phyloP scores from a whole-genome alignment of 2,113 vertebrate species.

The Suncus etruscus region DNA sequence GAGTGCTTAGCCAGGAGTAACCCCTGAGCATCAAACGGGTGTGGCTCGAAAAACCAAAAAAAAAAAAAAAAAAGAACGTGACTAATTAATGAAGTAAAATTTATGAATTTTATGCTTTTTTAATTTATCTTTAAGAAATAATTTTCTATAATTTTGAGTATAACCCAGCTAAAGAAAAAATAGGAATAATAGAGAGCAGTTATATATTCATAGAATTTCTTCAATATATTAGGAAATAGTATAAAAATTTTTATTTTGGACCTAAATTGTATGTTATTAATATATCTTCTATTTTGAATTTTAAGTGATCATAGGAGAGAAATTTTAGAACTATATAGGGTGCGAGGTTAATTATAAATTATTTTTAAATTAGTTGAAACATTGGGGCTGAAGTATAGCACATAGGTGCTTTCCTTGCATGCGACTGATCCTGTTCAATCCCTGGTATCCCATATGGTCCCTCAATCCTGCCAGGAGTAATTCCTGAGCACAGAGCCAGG shows the following conservation, averaged over 20 bases:
- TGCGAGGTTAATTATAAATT: constrained; percentile 45
- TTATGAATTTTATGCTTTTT: constrained; percentile 48
- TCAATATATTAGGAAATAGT: constrained; percentile 30
- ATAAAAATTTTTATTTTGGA: constrained; percentile 27
- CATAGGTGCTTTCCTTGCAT: too few species aligned
- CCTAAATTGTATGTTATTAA: neutral
- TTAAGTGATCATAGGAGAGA: constrained; percentile 30
- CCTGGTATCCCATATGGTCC: too few species aligned
- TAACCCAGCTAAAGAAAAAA: constrained; percentile 23
- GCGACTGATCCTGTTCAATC: too few species aligned
- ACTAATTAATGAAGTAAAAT: constrained; percentile 27
- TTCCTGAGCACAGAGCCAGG: too few species aligned
- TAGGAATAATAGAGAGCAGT: neutral
- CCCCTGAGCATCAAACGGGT: too few species aligned
- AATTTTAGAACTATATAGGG: constrained; percentile 20
- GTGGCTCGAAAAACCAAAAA: too few species aligned
- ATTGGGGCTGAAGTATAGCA: too few species aligned
- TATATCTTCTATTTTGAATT: neutral
- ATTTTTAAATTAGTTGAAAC: too few species aligned
- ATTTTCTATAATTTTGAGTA: constrained; percentile 57
- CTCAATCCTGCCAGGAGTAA: too few species aligned
- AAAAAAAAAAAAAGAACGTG: too few species aligned
- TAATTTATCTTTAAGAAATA: constrained; percentile 29
- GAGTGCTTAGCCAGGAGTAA: too few species aligned
- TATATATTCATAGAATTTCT: constrained; percentile 17